Evolutionary conservation across 1,140 invertebrate genomes (phyloP).

Genomic region (Linepithema humile): DNA sequence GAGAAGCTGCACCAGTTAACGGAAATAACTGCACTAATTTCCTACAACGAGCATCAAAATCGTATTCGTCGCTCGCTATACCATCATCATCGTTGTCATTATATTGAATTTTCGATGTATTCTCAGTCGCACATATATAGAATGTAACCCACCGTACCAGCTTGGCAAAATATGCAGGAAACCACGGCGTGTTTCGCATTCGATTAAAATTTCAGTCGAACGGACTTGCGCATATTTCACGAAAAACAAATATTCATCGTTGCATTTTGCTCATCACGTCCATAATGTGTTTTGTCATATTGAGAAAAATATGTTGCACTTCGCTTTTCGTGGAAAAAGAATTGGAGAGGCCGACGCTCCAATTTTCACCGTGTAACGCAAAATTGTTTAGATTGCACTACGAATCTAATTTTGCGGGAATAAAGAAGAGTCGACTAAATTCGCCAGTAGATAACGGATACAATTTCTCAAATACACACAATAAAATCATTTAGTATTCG

Average conservation of each 20-base stretch:
- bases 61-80: not conserved
- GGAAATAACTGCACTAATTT: slow-evolving; percentile 50
- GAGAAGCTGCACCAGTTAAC: not conserved
- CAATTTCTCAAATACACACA: no score
- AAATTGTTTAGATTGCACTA: not conserved
- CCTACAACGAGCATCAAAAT: slow-evolving; percentile 39
- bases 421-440: not conserved
- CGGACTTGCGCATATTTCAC: not conserved
- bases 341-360: not conserved
- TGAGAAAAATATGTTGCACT: not conserved
- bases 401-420: not conserved
- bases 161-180: slow-evolving; percentile 18
- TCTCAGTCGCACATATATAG: slow-evolving; percentile 10
- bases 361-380: not conserved
- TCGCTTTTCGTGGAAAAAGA: not conserved
- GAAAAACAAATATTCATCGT: slow-evolving; percentile 32
- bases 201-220: slow-evolving; percentile 47
- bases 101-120: slow-evolving; percentile 35
- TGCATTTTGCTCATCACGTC: not conserved
- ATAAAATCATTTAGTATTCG: not conserved
- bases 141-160: slow-evolving; percentile 34
- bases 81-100: slow-evolving; percentile 25
- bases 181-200: slow-evolving; percentile 28
- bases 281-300: not conserved
- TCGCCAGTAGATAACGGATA: not conserved